Base-by-base conservation (phyloP, 1,140 invertebrate species). In the Alviniconcha marisindica region DNA sequence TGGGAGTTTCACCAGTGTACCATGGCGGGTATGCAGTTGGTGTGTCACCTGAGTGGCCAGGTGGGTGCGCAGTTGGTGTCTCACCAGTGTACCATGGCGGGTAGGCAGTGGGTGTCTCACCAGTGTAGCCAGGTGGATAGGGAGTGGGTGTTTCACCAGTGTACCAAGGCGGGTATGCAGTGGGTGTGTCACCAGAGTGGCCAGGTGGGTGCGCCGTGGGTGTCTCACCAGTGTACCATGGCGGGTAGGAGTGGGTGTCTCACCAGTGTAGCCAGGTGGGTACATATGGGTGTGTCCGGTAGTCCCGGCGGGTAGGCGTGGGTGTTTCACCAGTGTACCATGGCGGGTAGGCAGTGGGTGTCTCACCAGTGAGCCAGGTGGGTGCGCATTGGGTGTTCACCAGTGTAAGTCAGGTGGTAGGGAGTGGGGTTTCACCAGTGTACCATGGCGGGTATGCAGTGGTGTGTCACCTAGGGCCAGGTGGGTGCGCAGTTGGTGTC, bases 361-460 rank as follows among this genome's bases (percentile, higher is more conserved):
- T 51, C 21, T 51, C 48, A 12, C 48, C 48, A 51, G 81, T 60
- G 21, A 36, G 24, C 18, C 81, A 14, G 66, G 66, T 81, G 83
- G 85, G 66, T 66, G 40, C 21, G 79, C 77, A 18, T 78, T 82
- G 40, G 85, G 86, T 66, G 84, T 80, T 28, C 54, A 0, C 21
- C 56, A 33, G 71, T 74, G 71, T 74, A 38, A 10, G 10, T 14
- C 10, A 33, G 31, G 4, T 5, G 31, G 82, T 71, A 38, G 78
- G 44, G 12, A 28, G 74, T 83, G 87, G 80, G 77, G 81, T 44
- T 33, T 60, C 54, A 38, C 82, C 82, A 48, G 76, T 74, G 38
- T 40, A 0, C 74, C 38, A 28, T 38, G 83, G 5, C 79, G 85
- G 82, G 15, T n/a, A 33, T 31, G 36, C 33, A 7, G 71, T 42